Evolutionary conservation across 2,113 vertebrate genomes (phyloP).

Genomic region (Oreamnos americanus): DNA sequence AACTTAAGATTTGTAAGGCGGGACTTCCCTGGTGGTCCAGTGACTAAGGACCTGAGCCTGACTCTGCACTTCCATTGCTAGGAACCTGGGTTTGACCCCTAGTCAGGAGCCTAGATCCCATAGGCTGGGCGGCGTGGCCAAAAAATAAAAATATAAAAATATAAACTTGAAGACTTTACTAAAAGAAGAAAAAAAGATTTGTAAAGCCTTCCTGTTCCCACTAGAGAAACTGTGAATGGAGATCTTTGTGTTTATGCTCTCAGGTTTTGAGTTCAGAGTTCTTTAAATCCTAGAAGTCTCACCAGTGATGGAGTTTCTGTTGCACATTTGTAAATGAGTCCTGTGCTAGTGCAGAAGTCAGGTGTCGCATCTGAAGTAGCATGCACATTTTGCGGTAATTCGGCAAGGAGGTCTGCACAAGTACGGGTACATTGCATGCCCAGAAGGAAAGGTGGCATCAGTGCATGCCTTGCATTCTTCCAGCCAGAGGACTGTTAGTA

Average conservation of each 20-base stretch:
- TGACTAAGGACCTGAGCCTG: not conserved
- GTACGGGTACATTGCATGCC: conserved; percentile 78
- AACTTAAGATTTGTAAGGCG: not conserved
- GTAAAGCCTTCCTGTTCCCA: not conserved
- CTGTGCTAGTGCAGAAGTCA: conserved; percentile 56
- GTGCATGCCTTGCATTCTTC: conserved; percentile 82
- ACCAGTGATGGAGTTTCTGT: not conserved
- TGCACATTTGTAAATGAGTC: not conserved
- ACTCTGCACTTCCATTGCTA: not conserved
- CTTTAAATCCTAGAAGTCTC: not conserved
- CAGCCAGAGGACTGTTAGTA: conserved; percentile 69
- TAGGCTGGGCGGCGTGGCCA: accelerated
- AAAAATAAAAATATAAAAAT: not conserved
- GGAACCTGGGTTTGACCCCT: not conserved
- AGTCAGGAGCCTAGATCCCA: not conserved
- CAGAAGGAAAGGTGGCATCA: conserved; percentile 68
- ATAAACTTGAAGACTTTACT: not conserved
- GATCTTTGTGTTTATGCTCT: not conserved
- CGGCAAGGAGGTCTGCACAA: conserved; percentile 54
- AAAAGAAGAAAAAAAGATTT: not conserved
- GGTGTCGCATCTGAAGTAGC: conserved; percentile 37
- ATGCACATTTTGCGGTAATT: conserved; percentile 52
- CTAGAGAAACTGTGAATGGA: not conserved
- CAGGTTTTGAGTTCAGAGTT: not conserved
- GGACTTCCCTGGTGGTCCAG: not conserved